A percentile compares a stretch with the other conserved stretches of the same genome.
These are phyloP conservation scores for Enteromius trimaculatus DNA, from an alignment of 2,797 vertebrate genomes.

Conservation along the genomic window DNA sequence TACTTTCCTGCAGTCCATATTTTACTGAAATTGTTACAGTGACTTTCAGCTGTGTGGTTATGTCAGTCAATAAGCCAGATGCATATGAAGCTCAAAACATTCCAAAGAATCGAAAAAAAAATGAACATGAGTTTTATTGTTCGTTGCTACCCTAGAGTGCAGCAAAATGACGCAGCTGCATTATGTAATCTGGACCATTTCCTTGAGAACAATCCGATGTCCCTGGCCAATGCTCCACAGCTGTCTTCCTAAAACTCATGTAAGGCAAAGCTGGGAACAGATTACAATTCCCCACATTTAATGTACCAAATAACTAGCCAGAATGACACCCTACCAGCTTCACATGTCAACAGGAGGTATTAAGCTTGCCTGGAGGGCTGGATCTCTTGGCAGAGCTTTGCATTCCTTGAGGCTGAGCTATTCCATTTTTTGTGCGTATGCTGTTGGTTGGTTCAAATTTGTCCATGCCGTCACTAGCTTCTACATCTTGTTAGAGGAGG, in stretches of 20 bases:
- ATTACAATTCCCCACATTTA: slow-evolving; percentile 52
- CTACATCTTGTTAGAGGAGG: neutral
- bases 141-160: slow-evolving; percentile 46
- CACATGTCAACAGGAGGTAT: slow-evolving; percentile 30
- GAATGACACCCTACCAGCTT: slow-evolving; percentile 49
- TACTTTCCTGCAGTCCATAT: neutral
- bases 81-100: neutral
- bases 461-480: slow-evolving; percentile 50
- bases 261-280: slow-evolving; percentile 51
- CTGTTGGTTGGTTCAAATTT: slow-evolving; percentile 54
- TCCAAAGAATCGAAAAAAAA: neutral
- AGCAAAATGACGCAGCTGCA: slow-evolving; percentile 61
- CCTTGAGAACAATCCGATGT: slow-evolving; percentile 50
- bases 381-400: slow-evolving; percentile 59
- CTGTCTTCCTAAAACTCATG: slow-evolving; percentile 60
- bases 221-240: slow-evolving; percentile 62
- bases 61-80: slow-evolving; percentile 34
- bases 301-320: slow-evolving; percentile 55
- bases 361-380: slow-evolving; percentile 39
- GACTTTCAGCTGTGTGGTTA: slow-evolving; percentile 1
- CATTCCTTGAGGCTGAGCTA: slow-evolving; percentile 68
- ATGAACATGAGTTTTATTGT: slow-evolving; percentile 25
- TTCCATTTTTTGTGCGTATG: slow-evolving; percentile 26
- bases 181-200: slow-evolving; percentile 45
- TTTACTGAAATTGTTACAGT: neutral